Evolutionary conservation across 2,113 vertebrate species (phyloP).

Genomic region (Hylia prasina): DNA sequence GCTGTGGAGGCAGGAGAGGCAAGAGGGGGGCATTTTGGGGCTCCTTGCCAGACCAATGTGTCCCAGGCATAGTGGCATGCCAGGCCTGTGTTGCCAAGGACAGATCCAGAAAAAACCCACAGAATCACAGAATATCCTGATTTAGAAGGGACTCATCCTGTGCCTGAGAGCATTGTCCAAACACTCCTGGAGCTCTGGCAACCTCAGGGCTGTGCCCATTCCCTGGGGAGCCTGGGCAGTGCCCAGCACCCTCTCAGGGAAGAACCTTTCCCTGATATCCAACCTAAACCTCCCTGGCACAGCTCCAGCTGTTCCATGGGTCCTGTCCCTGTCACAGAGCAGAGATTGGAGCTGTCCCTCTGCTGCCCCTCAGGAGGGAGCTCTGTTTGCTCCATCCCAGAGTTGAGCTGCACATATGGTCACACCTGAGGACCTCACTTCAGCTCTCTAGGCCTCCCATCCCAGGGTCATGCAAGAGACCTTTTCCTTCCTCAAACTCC

Average conservation of each 20-base stretch:
- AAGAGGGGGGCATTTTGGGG: background rate
- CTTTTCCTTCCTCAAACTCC: background rate
- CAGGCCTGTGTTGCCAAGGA: background rate
- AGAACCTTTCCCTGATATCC: background rate
- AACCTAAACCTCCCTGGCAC: rapidly evolving
- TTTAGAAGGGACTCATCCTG: background rate
- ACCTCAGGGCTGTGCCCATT: rapidly evolving
- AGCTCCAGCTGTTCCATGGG: rapidly evolving
- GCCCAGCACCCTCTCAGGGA: background rate
- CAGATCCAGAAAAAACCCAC: background rate
- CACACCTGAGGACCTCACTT: rapidly evolving
- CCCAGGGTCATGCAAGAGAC: rapidly evolving
- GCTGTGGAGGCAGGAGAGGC: background rate
- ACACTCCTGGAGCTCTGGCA: background rate
- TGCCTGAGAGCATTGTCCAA: rapidly evolving
- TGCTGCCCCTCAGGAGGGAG: background rate
- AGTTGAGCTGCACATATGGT: rapidly evolving
- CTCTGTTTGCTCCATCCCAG: background rate
- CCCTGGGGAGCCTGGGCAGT: background rate
- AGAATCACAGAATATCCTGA: background rate
- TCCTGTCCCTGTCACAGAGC: background rate
- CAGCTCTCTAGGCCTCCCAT: background rate
- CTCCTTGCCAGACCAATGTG: background rate
- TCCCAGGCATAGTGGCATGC: background rate
- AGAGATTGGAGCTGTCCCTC: background rate